phyloP scores from a whole-genome alignment of 1,140 invertebrate species.

The Drosophila tani region DNA sequence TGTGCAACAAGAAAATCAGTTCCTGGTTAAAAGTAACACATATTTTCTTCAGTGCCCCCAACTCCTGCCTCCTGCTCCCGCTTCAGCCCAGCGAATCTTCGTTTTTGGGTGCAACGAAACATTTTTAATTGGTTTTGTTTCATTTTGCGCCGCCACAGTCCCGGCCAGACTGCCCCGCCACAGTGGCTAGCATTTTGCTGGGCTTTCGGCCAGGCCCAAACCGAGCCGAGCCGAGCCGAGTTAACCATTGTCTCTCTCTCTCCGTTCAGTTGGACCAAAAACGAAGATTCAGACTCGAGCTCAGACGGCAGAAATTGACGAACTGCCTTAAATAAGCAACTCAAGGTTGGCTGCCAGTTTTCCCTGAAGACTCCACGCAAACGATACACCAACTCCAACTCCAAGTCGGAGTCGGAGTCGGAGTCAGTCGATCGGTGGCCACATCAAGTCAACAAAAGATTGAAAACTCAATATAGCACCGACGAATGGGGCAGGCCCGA shows the following conservation, averaged over 20 bases:
- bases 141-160: constrained; percentile 74
- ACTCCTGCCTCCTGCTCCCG: not conserved
- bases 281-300: constrained; percentile 14
- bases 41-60: constrained; percentile 3
- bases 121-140: constrained; percentile 85
- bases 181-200: constrained; percentile 79
- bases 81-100: constrained; percentile 56
- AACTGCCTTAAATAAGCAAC: constrained; percentile 81
- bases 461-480: constrained; percentile 84
- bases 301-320: constrained; percentile 67
- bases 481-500: constrained; percentile 44
- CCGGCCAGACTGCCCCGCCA: constrained; percentile 60
- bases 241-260: constrained; percentile 58
- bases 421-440: constrained; percentile 71
- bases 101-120: constrained; percentile 83
- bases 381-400: constrained; percentile 9
- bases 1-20: not conserved
- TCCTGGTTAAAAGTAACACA: too few species aligned
- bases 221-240: constrained; percentile 4
- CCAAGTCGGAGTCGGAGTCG: constrained; percentile 1
- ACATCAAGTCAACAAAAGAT: constrained; percentile 84
- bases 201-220: constrained; percentile 37
- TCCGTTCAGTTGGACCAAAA: not conserved
- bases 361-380: constrained; percentile 72
- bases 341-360: constrained; percentile 82